These are phyloP conservation scores for Escarpia spicata DNA, from an alignment of 2,888 invertebrate species.

Conservation along the genomic window DNA sequence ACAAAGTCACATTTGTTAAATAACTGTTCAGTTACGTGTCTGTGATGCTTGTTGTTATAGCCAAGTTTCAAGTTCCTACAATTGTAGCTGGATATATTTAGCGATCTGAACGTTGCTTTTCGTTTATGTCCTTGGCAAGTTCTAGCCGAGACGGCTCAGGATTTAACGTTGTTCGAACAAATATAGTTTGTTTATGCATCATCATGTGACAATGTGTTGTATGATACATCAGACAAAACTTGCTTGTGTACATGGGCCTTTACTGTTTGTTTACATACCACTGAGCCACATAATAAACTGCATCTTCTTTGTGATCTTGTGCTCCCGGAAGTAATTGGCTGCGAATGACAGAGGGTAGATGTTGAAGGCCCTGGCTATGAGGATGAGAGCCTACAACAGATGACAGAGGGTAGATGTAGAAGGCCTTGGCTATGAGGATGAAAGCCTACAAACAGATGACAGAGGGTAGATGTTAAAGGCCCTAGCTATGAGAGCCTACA, in stretches of 20 bases:
- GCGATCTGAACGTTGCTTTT: too few relatives aligned
- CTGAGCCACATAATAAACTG: conserved; percentile 99
- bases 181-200: too few relatives aligned
- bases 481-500: neutral
- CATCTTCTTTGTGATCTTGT: conserved; percentile 97
- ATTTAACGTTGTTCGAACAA: too few relatives aligned
- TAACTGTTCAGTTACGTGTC: too few relatives aligned
- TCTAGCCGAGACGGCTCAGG: too few relatives aligned
- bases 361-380: conserved; percentile 93
- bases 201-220: too few relatives aligned
- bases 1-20: too few relatives aligned
- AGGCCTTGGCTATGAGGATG: neutral
- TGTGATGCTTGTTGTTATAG: too few relatives aligned
- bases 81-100: too few relatives aligned
- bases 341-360: conserved; percentile 94
- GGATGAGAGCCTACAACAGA: conserved; percentile 42
- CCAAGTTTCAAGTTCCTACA: too few relatives aligned
- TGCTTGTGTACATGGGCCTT: neutral
- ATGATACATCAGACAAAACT: too few relatives aligned
- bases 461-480: neutral
- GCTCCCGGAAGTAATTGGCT: conserved; percentile 95
- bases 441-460: neutral
- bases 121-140: too few relatives aligned
- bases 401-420: neutral
- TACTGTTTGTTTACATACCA: conserved; percentile 69